Evolutionary conservation across 2,797 vertebrate species (phyloP).

Genomic region (Ptychobarbus kaznakovi): DNA sequence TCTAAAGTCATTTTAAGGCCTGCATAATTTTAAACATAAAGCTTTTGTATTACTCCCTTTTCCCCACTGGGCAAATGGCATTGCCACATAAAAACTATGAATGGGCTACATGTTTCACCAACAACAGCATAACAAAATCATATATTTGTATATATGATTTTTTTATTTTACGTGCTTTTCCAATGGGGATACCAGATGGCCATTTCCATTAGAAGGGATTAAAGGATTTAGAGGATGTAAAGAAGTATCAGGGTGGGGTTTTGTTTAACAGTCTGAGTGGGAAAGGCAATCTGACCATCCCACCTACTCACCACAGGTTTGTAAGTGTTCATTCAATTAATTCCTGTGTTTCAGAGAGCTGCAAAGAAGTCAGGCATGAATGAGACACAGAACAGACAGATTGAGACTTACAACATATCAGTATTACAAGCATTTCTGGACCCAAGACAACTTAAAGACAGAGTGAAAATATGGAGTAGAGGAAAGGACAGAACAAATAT

Average conservation of each 20-base stretch:
- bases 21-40: slow-evolving; percentile 1
- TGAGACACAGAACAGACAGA: slow-evolving; percentile 77
- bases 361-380: slow-evolving; percentile 81
- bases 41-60: background rate
- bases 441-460: slow-evolving; percentile 67
- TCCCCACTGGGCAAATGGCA: background rate
- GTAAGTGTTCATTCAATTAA: slow-evolving; percentile 84
- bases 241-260: slow-evolving; percentile 48
- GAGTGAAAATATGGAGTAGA: slow-evolving; percentile 60
- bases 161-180: background rate
- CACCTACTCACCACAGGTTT: slow-evolving; percentile 81
- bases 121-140: slow-evolving; percentile 43
- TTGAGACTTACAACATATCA: slow-evolving; percentile 64
- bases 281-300: slow-evolving; percentile 68
- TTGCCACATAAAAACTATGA: slow-evolving; percentile 10
- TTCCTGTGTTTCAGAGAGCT: slow-evolving; percentile 87
- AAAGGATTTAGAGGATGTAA: slow-evolving; percentile 52
- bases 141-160: slow-evolving; percentile 52
- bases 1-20: background rate
- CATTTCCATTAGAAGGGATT: slow-evolving; percentile 55
- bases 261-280: slow-evolving; percentile 53
- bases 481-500: slow-evolving; percentile 34
- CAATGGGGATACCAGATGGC: slow-evolving; percentile 41
- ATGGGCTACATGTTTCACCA: slow-evolving; percentile 12
- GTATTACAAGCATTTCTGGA: slow-evolving; percentile 67